Percentiles rank a stretch among this genome's conserved stretches.
These are phyloP conservation scores for Thymelicus acteon DNA, from an alignment of 2,888 invertebrate genomes.

Conservation along the genomic window DNA sequence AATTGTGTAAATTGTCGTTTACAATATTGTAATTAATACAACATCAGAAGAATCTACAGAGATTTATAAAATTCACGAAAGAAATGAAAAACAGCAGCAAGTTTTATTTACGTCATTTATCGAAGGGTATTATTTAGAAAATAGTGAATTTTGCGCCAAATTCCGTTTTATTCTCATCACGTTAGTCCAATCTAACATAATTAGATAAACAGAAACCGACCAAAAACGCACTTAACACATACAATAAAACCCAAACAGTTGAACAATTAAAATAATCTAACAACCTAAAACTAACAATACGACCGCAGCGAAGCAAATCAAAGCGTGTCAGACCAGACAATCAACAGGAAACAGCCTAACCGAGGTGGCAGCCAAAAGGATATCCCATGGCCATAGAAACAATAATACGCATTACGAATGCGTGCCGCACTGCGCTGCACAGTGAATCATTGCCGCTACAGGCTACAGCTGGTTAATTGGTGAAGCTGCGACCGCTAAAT, in stretches of 20 bases:
- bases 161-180: no score
- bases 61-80: no score
- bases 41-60: no score
- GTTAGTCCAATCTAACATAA: no score
- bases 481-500: constrained; percentile 35
- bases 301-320: constrained; percentile 6
- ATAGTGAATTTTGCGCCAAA: no score
- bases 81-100: no score
- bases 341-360: constrained; percentile 56
- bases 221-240: background rate
- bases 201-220: background rate
- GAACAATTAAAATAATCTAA: constrained; percentile 16
- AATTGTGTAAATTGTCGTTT: no score
- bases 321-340: constrained; percentile 22
- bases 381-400: constrained; percentile 61
- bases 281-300: constrained; percentile 13
- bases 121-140: no score
- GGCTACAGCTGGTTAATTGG: constrained; percentile 41
- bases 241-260: constrained; percentile 1
- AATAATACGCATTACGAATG: constrained; percentile 48
- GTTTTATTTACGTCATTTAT: no score
- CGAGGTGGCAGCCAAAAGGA: constrained; percentile 57
- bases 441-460: constrained; percentile 43
- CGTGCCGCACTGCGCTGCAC: constrained; percentile 6
- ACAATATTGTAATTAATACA: no score